Evolutionary conservation across 2,888 invertebrate species (phyloP), one percentile per base, ranked within the genome.

Genomic region (Leptinotarsa juncta): DNA sequence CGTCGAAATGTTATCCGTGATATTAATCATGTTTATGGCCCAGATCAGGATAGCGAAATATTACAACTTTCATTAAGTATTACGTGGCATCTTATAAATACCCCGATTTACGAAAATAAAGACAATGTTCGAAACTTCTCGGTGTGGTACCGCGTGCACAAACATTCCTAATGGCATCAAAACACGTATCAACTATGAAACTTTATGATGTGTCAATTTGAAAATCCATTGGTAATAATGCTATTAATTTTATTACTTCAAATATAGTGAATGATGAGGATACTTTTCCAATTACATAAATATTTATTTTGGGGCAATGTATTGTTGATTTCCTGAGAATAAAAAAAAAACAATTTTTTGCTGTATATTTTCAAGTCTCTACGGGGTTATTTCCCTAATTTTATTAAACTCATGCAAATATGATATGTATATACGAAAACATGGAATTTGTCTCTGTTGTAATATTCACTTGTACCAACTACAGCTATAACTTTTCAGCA

Each of bases 111-210:
- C 69, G 69, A 69, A 69, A 69, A 69, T 67, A 67, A 67, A 53
- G 32, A 67, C 57, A 69, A 48, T 71, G 53, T 71, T 72, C 49
- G 51, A 72, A 72, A 72, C 68, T n/a, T 67, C 62, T 51, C 48
- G 62, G 72, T 72, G 72, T 72, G 18, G 72, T 72, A 68, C 67
- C 72, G 72, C 51, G 72, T 68, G 72, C 72, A 72, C 16, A 62
- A 50, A 68, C 51, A 71, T 72, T 72, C 67, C 67, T 32, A 69
- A 57, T 62, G 12, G n/a, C 62, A 42, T 62, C 62, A 42, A 62
- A 62, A 62, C 62, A 62, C 32, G 15, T n/a, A 62, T 62, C 62
- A 62, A 62, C n/a, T 62, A 10, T 32, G 62, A 10, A n/a, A 16
- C 15, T 62, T 62, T n/a, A 62, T 42, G 26, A 42, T 4, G 57